Evolutionary conservation across 2,113 vertebrate species (phyloP).

Genomic region (Albula glossodonta): DNA sequence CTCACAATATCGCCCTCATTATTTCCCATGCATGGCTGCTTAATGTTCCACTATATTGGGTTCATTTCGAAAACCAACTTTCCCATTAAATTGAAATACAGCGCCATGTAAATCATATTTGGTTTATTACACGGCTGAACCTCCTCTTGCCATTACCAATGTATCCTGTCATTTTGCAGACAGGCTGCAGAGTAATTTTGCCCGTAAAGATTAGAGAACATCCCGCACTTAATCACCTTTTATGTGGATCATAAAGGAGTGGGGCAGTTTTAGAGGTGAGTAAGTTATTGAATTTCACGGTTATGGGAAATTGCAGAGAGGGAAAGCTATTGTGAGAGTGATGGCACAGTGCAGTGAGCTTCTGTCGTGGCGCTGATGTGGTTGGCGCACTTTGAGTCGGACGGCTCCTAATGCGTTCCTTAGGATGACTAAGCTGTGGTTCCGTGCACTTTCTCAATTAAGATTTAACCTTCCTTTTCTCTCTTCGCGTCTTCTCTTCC

Average conservation of each 20-base stretch:
- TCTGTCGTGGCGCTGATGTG: slow-evolving; percentile 53
- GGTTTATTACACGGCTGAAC: slow-evolving; percentile 22
- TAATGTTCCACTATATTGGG: slow-evolving; percentile 20
- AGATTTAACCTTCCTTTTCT: no score
- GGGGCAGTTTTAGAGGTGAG: background rate
- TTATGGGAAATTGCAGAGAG: slow-evolving; percentile 47
- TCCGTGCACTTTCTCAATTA: slow-evolving; percentile 64
- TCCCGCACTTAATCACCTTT: background rate
- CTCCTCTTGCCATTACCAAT: slow-evolving; percentile 35
- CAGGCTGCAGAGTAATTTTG: background rate
- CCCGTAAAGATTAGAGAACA: background rate
- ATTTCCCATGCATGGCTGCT: background rate
- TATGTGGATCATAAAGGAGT: background rate
- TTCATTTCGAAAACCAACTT: slow-evolving; percentile 37
- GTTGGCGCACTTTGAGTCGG: slow-evolving; percentile 56
- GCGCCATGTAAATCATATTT: slow-evolving; percentile 42
- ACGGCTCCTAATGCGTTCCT: slow-evolving; percentile 47
- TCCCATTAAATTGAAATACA: slow-evolving; percentile 50
- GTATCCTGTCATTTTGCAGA: background rate
- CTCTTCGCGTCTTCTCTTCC: no score
- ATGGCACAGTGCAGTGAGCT: slow-evolving; percentile 52
- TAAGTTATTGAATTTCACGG: background rate
- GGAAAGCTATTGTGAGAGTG: slow-evolving; percentile 50
- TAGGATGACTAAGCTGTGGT: slow-evolving; percentile 41
- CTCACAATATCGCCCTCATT: background rate